Evolutionary conservation across 2,113 vertebrate species (phyloP).

Genomic region (Ochotona princeps): DNA sequence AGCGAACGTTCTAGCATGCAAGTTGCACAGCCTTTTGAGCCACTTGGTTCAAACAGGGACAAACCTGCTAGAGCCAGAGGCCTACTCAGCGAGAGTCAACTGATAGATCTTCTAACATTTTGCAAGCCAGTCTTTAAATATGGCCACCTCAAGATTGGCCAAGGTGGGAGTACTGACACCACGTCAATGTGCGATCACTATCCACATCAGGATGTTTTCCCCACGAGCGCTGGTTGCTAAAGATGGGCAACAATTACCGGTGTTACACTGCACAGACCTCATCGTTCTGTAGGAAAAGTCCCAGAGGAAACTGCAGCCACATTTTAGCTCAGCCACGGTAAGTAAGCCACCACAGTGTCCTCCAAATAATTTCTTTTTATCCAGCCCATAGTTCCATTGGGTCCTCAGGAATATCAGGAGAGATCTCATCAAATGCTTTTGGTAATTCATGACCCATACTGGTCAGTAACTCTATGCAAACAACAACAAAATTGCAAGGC

Average conservation of each 20-base stretch:
- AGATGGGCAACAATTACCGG: neutral
- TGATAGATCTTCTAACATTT: neutral
- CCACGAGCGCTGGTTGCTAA: too few species aligned
- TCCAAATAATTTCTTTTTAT: neutral
- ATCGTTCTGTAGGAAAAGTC: neutral
- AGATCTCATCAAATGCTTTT: neutral
- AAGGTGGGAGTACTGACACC: neutral
- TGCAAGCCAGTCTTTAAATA: neutral
- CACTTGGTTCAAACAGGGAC: neutral
- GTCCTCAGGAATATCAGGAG: neutral
- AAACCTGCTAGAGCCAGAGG: neutral
- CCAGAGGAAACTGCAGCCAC: neutral
- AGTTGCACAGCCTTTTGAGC: neutral
- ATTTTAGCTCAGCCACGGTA: neutral
- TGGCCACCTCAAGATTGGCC: neutral
- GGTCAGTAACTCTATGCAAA: neutral
- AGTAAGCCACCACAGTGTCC: neutral
- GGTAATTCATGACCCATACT: neutral
- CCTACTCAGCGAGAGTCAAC: neutral
- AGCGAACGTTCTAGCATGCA: neutral
- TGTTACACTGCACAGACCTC: neutral
- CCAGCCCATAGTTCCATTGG: neutral
- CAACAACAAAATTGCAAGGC: neutral
- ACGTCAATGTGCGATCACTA: neutral
- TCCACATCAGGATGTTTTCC: neutral